Evolutionary conservation across 2,113 vertebrate species (phyloP), one percentile per base, ranked within the genome.

Genomic region (Felis catus): DNA sequence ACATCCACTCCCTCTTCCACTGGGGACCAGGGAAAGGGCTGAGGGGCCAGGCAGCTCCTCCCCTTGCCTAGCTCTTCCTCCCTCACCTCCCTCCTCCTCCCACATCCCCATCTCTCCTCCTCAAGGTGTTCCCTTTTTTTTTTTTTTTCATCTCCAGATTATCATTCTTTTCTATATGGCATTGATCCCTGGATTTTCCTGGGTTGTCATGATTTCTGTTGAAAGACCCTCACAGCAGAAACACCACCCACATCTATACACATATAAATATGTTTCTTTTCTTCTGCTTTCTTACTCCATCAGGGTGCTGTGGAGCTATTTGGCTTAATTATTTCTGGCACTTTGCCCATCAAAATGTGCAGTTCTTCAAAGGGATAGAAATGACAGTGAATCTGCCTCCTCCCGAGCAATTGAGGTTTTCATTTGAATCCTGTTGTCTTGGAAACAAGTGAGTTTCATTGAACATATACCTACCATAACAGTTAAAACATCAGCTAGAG

Each of bases 351-450:
- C 98, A 98, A 98, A 99, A 98, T 98, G 98, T 98, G 97, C 98
- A 97, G 91, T 98, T 98, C 98, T 99, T 99, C 98, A 98, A 99
- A 99, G 98, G 97, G 97, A 98, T 0, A 63, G 36, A 98, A 99
- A 98, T 98, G 98, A 98, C 98, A 98, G 98, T 95, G 87, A 97
- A 89, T 98, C 97, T 98, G 98, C 98, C 97, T 98, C 97, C 97
- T 98, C 98, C 97, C 36, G 78, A 97, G 98, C 96, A 98, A 98
- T 93, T 97, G 98, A 98, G 98, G 97, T 98, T 58, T 12, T 92
- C 86, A 94, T 98, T 98, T 98, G 98, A 99, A 98, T 98, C 97
- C 98, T 98, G 98, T 99, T 99, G 98, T 99, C 98, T 98, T 99
- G 98, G 98, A 99, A 99, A 99, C 98, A 98, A 98, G 98, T 91